Percentiles rank a stretch among this genome's conserved stretches.
Evolutionary conservation across 2,797 vertebrate genomes (phyloP).

Genomic region (Carcharodon carcharias): DNA sequence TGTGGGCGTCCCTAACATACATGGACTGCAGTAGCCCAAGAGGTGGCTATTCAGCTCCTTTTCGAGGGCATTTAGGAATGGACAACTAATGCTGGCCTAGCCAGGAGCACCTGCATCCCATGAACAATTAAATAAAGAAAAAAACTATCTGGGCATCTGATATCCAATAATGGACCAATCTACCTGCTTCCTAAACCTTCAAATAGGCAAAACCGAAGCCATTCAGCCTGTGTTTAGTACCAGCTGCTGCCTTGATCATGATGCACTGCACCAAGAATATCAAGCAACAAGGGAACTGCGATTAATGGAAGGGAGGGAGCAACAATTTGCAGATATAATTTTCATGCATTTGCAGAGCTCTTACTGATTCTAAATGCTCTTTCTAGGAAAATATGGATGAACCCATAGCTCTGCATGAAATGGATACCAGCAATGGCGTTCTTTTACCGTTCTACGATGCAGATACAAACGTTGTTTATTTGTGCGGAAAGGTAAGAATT

Average conservation of each 20-base stretch:
- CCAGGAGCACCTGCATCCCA: too few relatives aligned
- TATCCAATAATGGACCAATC: neutral
- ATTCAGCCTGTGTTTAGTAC: neutral
- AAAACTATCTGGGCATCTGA: neutral
- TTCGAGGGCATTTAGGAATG: too few relatives aligned
- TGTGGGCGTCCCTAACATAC: too few relatives aligned
- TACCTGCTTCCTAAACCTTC: neutral
- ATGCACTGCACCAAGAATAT: neutral
- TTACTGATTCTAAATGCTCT: conserved; percentile 19
- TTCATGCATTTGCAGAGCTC: neutral
- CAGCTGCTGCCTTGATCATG: neutral
- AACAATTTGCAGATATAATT: neutral
- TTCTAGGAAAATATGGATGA: conserved; percentile 84
- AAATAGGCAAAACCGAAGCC: neutral
- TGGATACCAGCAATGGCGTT: conserved; percentile 95
- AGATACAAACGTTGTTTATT: conserved; percentile 84
- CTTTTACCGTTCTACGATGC: conserved; percentile 91
- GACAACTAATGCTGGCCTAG: too few relatives aligned
- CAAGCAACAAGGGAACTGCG: neutral
- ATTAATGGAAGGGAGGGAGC: neutral
- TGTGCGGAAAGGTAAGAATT: conserved; percentile 81
- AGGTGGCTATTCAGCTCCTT: too few relatives aligned
- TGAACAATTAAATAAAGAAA: too few relatives aligned
- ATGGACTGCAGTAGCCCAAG: too few relatives aligned
- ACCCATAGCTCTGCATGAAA: conserved; percentile 79